Evolutionary conservation across 1,140 invertebrate species (phyloP).

Genomic region (Araneus ventricosus): DNA sequence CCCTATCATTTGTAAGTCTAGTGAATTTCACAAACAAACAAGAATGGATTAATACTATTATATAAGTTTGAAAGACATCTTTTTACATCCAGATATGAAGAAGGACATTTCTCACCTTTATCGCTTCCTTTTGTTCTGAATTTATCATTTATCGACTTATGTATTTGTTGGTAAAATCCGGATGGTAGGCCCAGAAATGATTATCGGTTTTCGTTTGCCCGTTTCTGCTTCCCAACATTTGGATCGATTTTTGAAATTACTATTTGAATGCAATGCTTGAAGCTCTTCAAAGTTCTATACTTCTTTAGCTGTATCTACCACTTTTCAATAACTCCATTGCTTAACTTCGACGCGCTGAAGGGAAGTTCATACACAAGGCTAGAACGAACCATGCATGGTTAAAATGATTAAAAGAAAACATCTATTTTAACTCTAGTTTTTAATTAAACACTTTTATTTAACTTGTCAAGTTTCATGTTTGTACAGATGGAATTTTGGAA

Average conservation of each 20-base stretch:
- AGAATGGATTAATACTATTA: no score
- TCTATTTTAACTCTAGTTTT: no score
- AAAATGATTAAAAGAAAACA: no score
- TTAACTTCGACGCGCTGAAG: not conserved
- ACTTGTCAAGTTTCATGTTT: no score
- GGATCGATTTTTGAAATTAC: slow-evolving; percentile 19
- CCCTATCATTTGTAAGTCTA: no score
- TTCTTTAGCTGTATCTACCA: slow-evolving; percentile 8
- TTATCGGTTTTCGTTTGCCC: slow-evolving; percentile 31
- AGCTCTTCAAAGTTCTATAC: not conserved
- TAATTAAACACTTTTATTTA: no score
- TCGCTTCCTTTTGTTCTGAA: not conserved
- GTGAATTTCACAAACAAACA: no score
- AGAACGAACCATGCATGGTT: not conserved
- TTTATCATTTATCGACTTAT: slow-evolving; percentile 6
- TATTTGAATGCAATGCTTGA: not conserved
- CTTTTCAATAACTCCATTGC: not conserved
- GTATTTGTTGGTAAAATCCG: not conserved
- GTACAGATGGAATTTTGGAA: no score
- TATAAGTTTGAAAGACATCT: no score
- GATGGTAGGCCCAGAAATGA: not conserved
- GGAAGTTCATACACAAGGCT: not conserved
- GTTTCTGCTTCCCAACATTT: not conserved
- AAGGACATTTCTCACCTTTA: not conserved
- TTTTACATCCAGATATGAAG: no score